Percentiles rank a stretch among this genome's conserved stretches.
phyloP scores from a whole-genome alignment of 2,113 vertebrate species.

The Ciconia stormi region DNA sequence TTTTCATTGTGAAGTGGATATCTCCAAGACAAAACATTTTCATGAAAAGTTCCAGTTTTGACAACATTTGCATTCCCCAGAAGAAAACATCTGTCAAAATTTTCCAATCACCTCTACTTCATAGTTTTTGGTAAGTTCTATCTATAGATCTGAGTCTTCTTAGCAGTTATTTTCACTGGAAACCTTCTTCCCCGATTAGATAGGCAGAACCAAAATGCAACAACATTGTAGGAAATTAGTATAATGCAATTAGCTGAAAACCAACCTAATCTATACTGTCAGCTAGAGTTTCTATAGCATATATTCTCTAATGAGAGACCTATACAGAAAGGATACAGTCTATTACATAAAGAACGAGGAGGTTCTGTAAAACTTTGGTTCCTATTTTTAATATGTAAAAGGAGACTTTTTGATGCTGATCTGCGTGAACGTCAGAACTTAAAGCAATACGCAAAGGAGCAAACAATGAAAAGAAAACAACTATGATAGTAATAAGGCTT shows the following conservation, averaged over 20 bases:
- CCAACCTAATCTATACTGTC: not conserved
- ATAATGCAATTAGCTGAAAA: slow-evolving; percentile 15
- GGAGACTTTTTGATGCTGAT: not conserved
- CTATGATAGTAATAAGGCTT: not conserved
- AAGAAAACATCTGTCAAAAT: not conserved
- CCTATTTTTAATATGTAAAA: not conserved
- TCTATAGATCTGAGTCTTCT: not conserved
- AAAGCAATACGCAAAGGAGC: not conserved
- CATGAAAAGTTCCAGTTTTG: not conserved
- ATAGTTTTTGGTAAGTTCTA: not conserved
- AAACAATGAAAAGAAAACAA: not conserved
- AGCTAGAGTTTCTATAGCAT: not conserved
- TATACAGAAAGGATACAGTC: not conserved
- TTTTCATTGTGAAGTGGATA: not conserved
- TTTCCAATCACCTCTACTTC: not conserved
- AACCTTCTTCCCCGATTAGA: not conserved
- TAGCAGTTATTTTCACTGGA: not conserved
- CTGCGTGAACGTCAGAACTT: not conserved
- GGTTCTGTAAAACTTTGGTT: not conserved
- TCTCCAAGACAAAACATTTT: not conserved
- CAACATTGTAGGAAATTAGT: not conserved
- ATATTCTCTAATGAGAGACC: not conserved
- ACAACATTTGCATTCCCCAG: not conserved
- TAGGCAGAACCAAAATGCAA: not conserved
- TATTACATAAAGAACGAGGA: not conserved